These are phyloP conservation scores for Parasteatoda lunata DNA, from an alignment of 2,888 invertebrate genomes.

Conservation along the genomic window DNA sequence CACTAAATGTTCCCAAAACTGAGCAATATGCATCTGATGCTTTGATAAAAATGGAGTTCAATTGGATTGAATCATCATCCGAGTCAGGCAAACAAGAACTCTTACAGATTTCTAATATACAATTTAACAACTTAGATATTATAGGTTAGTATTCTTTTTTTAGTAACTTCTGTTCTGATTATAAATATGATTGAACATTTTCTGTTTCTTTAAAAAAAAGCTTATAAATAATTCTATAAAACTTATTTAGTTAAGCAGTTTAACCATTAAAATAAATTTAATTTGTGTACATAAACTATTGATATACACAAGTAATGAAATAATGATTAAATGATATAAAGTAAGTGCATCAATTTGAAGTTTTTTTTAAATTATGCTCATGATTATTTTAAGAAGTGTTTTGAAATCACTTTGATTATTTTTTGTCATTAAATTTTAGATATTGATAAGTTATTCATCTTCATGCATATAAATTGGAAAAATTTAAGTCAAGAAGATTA, in stretches of 20 bases:
- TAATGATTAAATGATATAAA: background rate
- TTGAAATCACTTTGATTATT: no score
- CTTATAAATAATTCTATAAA: no score
- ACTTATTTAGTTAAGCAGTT: background rate
- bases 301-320: background rate
- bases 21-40: slow-evolving; percentile 74
- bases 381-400: no score
- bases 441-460: no score
- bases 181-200: background rate
- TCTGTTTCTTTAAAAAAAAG: no score
- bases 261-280: background rate
- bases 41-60: slow-evolving; percentile 83
- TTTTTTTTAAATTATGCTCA: background rate
- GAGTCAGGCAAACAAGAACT: slow-evolving; percentile 74
- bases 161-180: slow-evolving; percentile 5
- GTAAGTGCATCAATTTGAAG: background rate
- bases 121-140: slow-evolving; percentile 95
- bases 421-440: no score
- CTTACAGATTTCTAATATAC: slow-evolving; percentile 86
- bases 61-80: slow-evolving; percentile 78
- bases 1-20: slow-evolving; percentile 55
- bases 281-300: background rate
- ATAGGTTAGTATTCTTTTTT: slow-evolving; percentile 80
- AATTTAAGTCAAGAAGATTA: no score
- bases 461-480: no score